Conservation (phyloP, 2,113 vertebrate species). For the Notechis scutatus region DNA sequence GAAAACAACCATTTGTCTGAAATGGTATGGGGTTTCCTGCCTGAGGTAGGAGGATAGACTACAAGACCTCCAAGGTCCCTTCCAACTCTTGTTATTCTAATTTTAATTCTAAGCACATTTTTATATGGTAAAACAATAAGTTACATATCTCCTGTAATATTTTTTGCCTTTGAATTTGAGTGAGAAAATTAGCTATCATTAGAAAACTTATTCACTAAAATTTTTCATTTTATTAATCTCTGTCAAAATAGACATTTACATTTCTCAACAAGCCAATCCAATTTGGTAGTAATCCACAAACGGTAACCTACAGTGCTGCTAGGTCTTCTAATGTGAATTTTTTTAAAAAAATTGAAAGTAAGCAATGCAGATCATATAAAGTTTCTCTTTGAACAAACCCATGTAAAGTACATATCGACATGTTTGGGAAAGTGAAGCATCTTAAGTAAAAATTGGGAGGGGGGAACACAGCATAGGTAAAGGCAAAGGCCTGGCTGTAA, state of each 20-base stretch:
- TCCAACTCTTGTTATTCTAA: too few species aligned
- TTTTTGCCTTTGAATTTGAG: neutral
- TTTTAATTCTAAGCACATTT: too few species aligned
- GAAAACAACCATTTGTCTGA: too few species aligned
- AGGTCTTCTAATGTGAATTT: slow-evolving; percentile 56
- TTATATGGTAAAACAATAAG: accelerated
- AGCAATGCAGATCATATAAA: slow-evolving; percentile 29
- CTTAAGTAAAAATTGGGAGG: neutral
- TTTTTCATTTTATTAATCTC: slow-evolving; percentile 55
- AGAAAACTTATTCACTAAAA: slow-evolving; percentile 40
- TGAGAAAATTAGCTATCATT: slow-evolving; percentile 36
- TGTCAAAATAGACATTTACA: slow-evolving; percentile 42
- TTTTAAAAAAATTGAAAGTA: slow-evolving; percentile 46
- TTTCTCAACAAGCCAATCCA: slow-evolving; percentile 38
- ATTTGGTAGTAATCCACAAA: neutral
- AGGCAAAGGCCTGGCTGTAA: neutral
- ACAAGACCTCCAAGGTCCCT: too few species aligned
- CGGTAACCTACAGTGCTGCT: slow-evolving; percentile 42
- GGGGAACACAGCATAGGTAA: neutral
- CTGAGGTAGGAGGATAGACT: too few species aligned
- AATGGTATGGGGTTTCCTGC: too few species aligned
- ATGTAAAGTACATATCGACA: neutral
- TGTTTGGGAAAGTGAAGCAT: neutral
- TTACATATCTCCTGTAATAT: accelerated
- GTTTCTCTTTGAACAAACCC: slow-evolving; percentile 22